Base-by-base conservation (phyloP, 1,140 invertebrate genomes). In the Drosophila insularis region DNA sequence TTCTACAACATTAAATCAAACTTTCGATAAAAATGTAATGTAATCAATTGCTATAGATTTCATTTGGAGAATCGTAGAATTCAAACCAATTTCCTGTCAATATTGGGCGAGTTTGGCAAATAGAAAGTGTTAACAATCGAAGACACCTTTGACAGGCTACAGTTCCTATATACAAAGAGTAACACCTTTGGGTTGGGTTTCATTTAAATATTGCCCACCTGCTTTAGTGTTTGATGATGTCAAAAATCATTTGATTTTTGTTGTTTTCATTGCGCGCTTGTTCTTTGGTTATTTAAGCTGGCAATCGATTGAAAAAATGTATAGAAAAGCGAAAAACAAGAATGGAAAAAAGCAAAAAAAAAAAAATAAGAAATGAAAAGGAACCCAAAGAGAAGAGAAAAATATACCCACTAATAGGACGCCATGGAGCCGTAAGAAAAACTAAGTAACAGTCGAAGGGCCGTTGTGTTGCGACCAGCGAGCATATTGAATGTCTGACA, bases 401-500 rank as follows among this genome's bases (percentile, higher is more conserved):
- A 50, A 50, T 50, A 19, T 50, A 50, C 43, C 43, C 43, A 50
- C 19, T 50, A 50, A 50, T 50, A 50, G 43, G 43, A 50, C 17
- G 43, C 43, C 43, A 21, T 50, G 43, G 43, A 50, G 43, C 43
- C 43, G 43, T 50, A 50, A 50, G 43, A 64, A 64, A 37, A 21
- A 37, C 19, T 17, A 39, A 43, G 37, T 37, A 43, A 50, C 43
- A 50, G 43, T 50, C 19, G 43, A 61, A 43, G 39, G 59, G n/a
- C 13, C 39, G 21, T 39, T n/a, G 8, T 39, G 60, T 21, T 62
- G 59, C 35, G 43, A 50, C 43, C 37, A 50, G 62, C 23, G n/a
- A 14, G 19, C 46, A 50, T 46, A 63, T 63, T 63, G 62, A 63
- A 63, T 54, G 32, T 60, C 43, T 68, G 66, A 32, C 46, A 17